A percentile compares a stretch with the other conserved stretches of the same genome.
Evolutionary conservation across 2,113 vertebrate genomes (phyloP).

Genomic region (Solenodon paradoxus): DNA sequence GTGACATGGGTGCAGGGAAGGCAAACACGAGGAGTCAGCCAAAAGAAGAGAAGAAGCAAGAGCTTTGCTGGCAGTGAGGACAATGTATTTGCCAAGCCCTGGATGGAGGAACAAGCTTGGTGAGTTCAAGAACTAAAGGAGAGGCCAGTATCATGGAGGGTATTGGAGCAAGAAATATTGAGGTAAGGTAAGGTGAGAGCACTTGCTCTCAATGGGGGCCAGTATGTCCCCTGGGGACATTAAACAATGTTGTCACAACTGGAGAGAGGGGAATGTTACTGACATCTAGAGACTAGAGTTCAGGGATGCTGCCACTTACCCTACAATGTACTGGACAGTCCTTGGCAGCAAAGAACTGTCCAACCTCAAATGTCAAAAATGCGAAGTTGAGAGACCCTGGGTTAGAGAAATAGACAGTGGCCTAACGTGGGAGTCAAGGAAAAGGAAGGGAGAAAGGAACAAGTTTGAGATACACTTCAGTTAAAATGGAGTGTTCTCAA

Average conservation of each 20-base stretch:
- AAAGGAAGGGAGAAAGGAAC: neutral
- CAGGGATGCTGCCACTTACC: neutral
- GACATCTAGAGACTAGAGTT: neutral
- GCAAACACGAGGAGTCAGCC: neutral
- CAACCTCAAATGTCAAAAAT: neutral
- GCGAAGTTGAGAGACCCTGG: neutral
- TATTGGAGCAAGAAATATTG: too few relatives aligned
- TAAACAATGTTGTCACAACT: neutral
- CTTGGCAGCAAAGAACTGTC: neutral
- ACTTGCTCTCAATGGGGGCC: neutral
- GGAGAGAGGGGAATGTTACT: fast-evolving
- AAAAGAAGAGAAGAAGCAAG: neutral
- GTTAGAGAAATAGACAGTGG: neutral
- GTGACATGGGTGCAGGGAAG: neutral
- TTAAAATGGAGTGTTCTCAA: too few relatives aligned
- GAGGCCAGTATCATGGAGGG: neutral
- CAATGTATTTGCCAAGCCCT: neutral
- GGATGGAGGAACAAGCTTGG: neutral
- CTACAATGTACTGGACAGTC: neutral
- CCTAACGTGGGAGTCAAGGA: neutral
- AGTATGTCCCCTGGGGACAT: neutral
- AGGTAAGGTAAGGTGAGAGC: neutral
- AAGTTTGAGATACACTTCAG: neutral
- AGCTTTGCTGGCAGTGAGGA: neutral
- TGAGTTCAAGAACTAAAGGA: neutral